A percentile compares a stretch with the other conserved stretches of the same genome.
phyloP scores from a whole-genome alignment of 2,797 vertebrate genomes.

The Chelmon rostratus region DNA sequence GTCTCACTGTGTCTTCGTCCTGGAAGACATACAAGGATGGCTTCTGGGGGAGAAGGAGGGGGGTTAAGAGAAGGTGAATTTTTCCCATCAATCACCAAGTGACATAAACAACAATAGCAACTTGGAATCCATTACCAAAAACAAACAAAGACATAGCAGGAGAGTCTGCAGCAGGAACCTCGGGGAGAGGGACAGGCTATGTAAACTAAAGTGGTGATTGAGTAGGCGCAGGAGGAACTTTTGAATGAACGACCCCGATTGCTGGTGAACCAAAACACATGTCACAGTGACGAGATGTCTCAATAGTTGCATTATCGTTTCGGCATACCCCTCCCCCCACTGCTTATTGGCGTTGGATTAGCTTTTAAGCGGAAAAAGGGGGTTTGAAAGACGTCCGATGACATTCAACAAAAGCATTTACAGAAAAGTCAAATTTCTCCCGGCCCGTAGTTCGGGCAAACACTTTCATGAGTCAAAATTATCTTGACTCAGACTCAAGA shows the following conservation, averaged over 20 bases:
- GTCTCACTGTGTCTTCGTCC: conserved; percentile 54
- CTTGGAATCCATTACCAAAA: conserved; percentile 84
- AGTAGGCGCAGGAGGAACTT: conserved; percentile 56
- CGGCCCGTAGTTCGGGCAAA: conserved; percentile 21
- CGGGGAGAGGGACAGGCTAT: conserved; percentile 55
- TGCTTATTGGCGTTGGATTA: conserved; percentile 11
- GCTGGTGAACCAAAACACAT: conserved; percentile 67
- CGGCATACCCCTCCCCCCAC: conserved; percentile 6
- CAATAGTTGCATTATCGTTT: conserved; percentile 67
- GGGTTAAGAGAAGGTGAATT: conserved; percentile 70
- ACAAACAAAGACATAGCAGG: conserved; percentile 82
- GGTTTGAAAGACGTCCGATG: conserved; percentile 41
- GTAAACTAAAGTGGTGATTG: conserved; percentile 78
- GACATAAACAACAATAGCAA: conserved; percentile 82
- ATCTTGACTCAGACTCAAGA: conserved; percentile 44
- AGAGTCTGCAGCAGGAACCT: conserved; percentile 72
- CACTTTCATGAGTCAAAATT: conserved; percentile 40
- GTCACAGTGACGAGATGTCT: conserved; percentile 74
- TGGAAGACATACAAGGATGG: conserved; percentile 40
- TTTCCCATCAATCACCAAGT: conserved; percentile 80
- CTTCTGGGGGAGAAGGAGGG: conserved; percentile 22
- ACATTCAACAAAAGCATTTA: conserved; percentile 39
- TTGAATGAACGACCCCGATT: conserved; percentile 42
- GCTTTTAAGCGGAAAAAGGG: conserved; percentile 4
- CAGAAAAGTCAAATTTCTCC: conserved; percentile 29